Percentiles rank a stretch among this genome's conserved stretches.
phyloP scores from a whole-genome alignment of 2,113 vertebrate species.

The Maccullochella peelii region DNA sequence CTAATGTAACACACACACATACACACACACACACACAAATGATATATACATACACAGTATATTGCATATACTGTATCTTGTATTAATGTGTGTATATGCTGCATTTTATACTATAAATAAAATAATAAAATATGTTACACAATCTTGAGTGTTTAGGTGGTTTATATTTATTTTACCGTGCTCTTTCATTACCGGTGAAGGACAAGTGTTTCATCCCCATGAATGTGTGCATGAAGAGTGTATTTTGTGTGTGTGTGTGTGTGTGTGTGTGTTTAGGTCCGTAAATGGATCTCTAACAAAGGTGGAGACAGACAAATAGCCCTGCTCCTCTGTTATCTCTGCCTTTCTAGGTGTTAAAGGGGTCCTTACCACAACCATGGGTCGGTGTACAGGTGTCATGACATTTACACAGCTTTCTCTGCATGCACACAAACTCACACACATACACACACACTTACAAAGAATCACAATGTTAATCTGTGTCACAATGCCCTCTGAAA shows the following conservation, averaged over 20 bases:
- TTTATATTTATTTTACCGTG: not conserved
- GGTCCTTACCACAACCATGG: slow-evolving; percentile 26
- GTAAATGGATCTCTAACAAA: slow-evolving; percentile 15
- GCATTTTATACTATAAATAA: not conserved
- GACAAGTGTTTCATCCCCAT: not conserved
- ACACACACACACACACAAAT: not conserved
- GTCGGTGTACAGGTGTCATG: slow-evolving; percentile 49
- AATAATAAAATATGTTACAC: slow-evolving; percentile 5
- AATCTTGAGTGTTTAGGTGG: not conserved
- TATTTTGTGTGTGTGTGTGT: not conserved
- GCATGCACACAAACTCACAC: slow-evolving; percentile 27
- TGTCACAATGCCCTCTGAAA: slow-evolving; percentile 75
- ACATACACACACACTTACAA: slow-evolving; percentile 24
- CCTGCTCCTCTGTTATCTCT: slow-evolving; percentile 26
- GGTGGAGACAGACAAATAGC: slow-evolving; percentile 29
- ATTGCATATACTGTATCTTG: not conserved
- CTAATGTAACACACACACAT: not conserved
- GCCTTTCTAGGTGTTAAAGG: slow-evolving; percentile 37
- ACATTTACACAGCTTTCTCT: slow-evolving; percentile 61
- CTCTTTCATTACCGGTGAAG: not conserved
- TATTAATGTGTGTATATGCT: not conserved
- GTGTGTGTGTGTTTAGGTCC: not conserved
- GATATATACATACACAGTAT: too few relatives aligned
- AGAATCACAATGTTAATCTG: slow-evolving; percentile 68
- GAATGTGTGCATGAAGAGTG: not conserved